Conservation (phyloP, 2,113 vertebrate genomes). For the Malurus melanocephalus region DNA sequence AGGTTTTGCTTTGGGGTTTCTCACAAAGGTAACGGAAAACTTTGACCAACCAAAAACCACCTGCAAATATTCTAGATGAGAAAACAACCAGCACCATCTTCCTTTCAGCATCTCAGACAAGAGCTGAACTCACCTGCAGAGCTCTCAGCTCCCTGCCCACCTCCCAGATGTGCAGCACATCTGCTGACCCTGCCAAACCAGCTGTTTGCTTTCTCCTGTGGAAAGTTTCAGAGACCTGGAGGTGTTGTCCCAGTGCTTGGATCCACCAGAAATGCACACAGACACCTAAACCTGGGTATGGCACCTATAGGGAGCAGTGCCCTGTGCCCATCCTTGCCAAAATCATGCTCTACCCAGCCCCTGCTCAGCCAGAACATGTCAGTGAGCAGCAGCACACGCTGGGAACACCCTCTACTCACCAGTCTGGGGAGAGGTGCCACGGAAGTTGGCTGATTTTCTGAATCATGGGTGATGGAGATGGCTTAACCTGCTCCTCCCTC, state of each 20-base stretch:
- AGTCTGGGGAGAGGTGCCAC: not conserved
- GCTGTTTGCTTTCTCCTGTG: not conserved
- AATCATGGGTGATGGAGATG: not conserved
- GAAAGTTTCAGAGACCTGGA: not conserved
- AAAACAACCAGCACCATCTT: not conserved
- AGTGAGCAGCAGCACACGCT: not conserved
- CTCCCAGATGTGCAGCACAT: not conserved
- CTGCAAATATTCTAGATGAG: not conserved
- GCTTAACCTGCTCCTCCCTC: not conserved
- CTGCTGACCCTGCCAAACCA: not conserved
- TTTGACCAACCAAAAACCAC: not conserved
- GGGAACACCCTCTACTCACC: not conserved
- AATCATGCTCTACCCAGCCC: not conserved
- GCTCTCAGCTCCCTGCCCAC: not conserved
- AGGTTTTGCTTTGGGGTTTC: not conserved
- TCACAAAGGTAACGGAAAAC: not conserved
- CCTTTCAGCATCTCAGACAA: not conserved
- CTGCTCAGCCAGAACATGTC: not conserved
- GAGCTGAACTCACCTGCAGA: not conserved
- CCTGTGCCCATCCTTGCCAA: not conserved
- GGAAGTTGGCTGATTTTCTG: not conserved
- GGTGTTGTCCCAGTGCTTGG: fast-evolving
- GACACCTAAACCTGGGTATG: fast-evolving
- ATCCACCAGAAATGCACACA: fast-evolving
- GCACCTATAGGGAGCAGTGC: fast-evolving